Evolutionary conservation across 1,140 invertebrate species (phyloP).

Genomic region (Drosophila eugracilis): DNA sequence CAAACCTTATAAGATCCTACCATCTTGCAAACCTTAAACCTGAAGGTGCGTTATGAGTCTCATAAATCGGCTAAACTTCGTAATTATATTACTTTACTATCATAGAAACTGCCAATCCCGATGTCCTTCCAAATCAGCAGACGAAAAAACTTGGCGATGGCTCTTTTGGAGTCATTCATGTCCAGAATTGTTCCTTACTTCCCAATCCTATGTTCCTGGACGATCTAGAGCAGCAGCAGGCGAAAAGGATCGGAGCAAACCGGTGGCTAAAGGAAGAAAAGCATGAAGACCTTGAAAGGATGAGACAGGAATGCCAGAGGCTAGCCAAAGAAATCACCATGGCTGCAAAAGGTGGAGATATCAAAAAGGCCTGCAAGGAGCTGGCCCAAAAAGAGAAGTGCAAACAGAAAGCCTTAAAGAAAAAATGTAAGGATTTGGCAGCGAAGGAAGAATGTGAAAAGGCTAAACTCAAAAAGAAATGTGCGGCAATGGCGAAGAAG

Average conservation of each 20-base stretch:
- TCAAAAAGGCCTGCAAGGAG: constrained; percentile 10
- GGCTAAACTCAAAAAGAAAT: constrained; percentile 6
- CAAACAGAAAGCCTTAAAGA: constrained; percentile 1
- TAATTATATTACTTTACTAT: not conserved
- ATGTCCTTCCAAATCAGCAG: not conserved
- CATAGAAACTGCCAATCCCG: not conserved
- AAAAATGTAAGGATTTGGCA: constrained; percentile 1
- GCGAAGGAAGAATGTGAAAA: constrained; percentile 4
- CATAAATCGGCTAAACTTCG: not conserved
- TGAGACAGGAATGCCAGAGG: not conserved
- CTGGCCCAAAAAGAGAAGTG: constrained; percentile 10
- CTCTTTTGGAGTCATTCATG: not conserved
- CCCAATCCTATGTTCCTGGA: constrained; percentile 1
- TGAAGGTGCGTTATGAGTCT: not conserved
- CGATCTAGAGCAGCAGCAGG: constrained; percentile 1
- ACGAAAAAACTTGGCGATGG: not conserved
- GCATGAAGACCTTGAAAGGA: not conserved
- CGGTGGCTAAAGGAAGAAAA: constrained; percentile 2
- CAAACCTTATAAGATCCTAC: too few species aligned
- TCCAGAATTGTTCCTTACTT: not conserved
- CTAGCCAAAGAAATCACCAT: not conserved
- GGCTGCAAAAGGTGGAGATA: not conserved
- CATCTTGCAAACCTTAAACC: too few species aligned
- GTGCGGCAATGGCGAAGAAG: not conserved
- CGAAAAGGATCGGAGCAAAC: not conserved